These are phyloP conservation scores for Desmodus rotundus DNA, from an alignment of 2,113 vertebrate species.

Conservation along the genomic window DNA sequence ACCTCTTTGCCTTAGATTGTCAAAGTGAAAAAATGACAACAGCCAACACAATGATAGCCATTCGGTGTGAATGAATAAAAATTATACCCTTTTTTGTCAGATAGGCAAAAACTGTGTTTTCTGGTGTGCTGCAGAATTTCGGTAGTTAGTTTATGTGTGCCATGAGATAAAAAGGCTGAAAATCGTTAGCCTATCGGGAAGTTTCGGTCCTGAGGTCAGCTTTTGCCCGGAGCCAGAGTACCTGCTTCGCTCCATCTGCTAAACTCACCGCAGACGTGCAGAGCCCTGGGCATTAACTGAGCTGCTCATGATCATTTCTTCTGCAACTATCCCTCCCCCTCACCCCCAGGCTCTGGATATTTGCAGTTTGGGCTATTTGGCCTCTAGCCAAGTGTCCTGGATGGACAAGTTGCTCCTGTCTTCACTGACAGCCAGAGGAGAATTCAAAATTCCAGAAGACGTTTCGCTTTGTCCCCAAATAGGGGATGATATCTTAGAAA, in stretches of 20 bases:
- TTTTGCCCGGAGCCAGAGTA: not conserved
- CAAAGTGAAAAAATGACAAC: not conserved
- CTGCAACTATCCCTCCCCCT: too few species aligned
- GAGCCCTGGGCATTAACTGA: not conserved
- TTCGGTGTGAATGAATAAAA: not conserved
- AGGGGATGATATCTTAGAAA: not conserved
- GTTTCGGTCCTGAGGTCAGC: not conserved
- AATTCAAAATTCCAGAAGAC: not conserved
- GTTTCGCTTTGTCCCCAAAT: not conserved
- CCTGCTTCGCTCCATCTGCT: not conserved
- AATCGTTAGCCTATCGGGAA: not conserved
- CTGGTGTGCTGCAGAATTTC: not conserved
- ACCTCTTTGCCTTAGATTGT: not conserved
- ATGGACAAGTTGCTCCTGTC: not conserved
- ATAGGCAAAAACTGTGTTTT: not conserved
- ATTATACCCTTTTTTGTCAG: not conserved
- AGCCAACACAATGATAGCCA: not conserved
- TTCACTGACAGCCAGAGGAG: not conserved
- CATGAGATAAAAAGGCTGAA: not conserved
- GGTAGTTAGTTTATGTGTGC: not conserved
- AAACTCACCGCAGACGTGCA: not conserved
- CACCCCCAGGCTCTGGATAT: not conserved
- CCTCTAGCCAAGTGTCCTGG: not conserved
- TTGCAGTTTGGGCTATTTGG: not conserved
- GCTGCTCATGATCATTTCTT: not conserved